A percentile compares a stretch with the other conserved stretches of the same genome.
Conservation (phyloP, 2,113 vertebrate genomes). For the Carassius carassius region DNA sequence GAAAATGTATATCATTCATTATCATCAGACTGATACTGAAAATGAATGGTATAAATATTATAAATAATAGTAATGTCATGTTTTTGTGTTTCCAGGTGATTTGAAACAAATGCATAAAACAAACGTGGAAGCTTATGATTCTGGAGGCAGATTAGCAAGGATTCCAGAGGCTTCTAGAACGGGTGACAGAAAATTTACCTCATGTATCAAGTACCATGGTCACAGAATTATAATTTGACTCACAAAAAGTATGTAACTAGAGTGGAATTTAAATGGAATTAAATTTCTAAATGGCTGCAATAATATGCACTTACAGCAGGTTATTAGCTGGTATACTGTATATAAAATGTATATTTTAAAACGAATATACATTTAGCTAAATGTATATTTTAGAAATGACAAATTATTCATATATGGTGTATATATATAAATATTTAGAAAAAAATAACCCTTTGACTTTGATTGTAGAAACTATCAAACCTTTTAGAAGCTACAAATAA, state of each 20-base stretch:
- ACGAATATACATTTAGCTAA: no score
- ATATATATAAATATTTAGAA: no score
- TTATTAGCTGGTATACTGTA: background rate
- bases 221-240: background rate
- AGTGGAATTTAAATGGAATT: background rate
- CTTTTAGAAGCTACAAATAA: background rate
- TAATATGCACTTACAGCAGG: background rate
- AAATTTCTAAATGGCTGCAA: background rate
- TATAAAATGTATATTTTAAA: no score
- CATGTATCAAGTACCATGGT: conserved; percentile 47
- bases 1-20: background rate
- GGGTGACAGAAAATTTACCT: conserved; percentile 58
- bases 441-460: background rate
- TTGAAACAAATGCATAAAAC: conserved; percentile 88
- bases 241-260: background rate
- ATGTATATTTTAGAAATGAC: background rate
- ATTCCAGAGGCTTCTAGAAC: conserved; percentile 65
- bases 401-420: no score
- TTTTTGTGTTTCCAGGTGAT: conserved; percentile 82
- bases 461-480: background rate
- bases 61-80: background rate
- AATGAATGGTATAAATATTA: background rate
- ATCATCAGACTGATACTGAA: background rate
- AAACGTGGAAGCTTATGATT: conserved; percentile 81
- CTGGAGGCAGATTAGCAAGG: conserved; percentile 66